A percentile compares a stretch with the other conserved stretches of the same genome.
phyloP scores from a whole-genome alignment of 2,888 invertebrate species.

The Nymphalis polychloros region DNA sequence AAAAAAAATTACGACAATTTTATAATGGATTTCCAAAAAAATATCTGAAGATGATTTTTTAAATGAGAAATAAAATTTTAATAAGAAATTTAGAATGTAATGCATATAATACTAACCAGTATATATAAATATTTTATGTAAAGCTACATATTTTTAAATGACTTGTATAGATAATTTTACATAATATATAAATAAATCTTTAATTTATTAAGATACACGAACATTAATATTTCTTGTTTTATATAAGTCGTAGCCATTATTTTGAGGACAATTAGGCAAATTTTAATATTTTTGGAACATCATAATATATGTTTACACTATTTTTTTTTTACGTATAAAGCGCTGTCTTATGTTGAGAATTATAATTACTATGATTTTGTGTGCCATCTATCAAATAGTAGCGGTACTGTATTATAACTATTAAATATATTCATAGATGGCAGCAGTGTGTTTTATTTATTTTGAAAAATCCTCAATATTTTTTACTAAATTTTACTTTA shows the following conservation, averaged over 20 bases:
- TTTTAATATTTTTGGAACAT: too few relatives aligned
- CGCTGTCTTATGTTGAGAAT: constrained; percentile 21
- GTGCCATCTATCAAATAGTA: constrained; percentile 14
- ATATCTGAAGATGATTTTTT: too few relatives aligned
- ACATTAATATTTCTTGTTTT: background rate
- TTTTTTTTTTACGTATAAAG: background rate
- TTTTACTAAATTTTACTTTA: too few relatives aligned
- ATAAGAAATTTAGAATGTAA: too few relatives aligned
- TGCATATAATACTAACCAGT: too few relatives aligned
- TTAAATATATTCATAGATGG: background rate
- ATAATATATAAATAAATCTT: too few relatives aligned
- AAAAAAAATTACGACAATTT: background rate
- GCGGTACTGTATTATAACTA: background rate
- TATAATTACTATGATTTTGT: background rate
- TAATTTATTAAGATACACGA: too few relatives aligned
- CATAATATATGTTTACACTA: background rate
- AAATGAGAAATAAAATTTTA: too few relatives aligned
- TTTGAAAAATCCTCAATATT: background rate
- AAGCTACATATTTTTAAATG: background rate
- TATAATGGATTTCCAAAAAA: too few relatives aligned
- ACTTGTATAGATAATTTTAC: too few relatives aligned
- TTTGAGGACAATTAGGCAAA: too few relatives aligned
- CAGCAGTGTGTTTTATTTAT: background rate
- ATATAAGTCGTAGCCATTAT: background rate
- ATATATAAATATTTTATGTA: background rate